Evolutionary conservation across 2,797 vertebrate genomes (phyloP), one percentile per base, ranked within the genome.

Genomic region (Muraenolepis orangiensis): DNA sequence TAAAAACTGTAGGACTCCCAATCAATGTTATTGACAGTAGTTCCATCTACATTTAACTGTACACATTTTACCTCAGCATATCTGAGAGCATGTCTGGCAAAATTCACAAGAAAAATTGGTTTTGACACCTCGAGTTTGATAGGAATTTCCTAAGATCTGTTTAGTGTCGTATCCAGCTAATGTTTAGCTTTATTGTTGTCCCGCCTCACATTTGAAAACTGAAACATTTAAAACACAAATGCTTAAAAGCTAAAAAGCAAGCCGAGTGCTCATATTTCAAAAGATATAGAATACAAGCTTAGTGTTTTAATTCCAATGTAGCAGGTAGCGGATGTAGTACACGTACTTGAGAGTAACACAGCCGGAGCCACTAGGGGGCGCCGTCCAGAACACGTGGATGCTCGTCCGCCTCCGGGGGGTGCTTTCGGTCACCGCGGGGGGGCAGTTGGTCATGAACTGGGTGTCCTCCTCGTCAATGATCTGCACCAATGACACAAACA

Each of bases 401-500:
- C 95, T 94, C 0, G 95, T 98, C 78, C 97, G 94, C 42, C 97
- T 93, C 1, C 97, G 94, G 0, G 97, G 97, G 0, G 97, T 98
- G 86, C 97, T 98, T 84, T 99, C 97, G 0, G 97, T 98, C 81
- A 99, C 96, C 1, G 98, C 98, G 14, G 96, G 96, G 0, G 96
- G 97, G 85, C 98, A 99, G 85, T 97, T 98, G 77, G 96, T 98
- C 98, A 99, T 98, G 84, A 95, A 98, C 85, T 98, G 98, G 0
- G 98, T 96, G 89, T 99, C 98, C 80, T 99, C 98, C 83, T 98
- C 96, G 81, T 99, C 98, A 85, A 97, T 98, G 85, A 98, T 97
- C 98, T 99, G 84, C 29, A 11, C 57, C 57, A 26, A 23, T 6
- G 23, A 64, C 23, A 26, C 8, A 26, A 64, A 61, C 51, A 61